Percentiles rank a stretch among this genome's conserved stretches.
Conservation (phyloP, 2,113 vertebrate genomes). For the Dicrurus megarhynchus region DNA sequence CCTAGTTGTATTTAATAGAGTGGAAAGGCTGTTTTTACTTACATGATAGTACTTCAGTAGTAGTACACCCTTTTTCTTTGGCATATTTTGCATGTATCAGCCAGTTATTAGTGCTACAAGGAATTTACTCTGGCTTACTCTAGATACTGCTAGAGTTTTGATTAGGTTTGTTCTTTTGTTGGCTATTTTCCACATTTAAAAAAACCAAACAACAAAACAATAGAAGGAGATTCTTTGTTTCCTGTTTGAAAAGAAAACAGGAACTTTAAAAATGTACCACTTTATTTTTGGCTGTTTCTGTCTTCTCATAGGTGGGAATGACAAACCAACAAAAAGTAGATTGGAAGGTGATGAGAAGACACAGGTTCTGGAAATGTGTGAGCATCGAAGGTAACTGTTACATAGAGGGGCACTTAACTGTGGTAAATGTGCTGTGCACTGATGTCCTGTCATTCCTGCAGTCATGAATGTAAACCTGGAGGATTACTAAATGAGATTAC, state of each 20-base stretch:
- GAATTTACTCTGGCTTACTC: neutral
- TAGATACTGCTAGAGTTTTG: neutral
- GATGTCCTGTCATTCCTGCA: neutral
- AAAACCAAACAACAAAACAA: neutral
- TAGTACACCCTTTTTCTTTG: neutral
- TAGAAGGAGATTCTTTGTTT: neutral
- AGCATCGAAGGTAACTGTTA: conserved; percentile 64
- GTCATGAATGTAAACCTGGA: neutral
- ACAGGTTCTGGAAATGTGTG: conserved; percentile 51
- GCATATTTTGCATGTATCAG: neutral
- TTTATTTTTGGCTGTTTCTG: neutral
- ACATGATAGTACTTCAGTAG: neutral
- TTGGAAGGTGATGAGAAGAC: conserved; percentile 15
- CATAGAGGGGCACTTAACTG: neutral
- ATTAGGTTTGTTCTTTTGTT: neutral
- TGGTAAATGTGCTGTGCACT: neutral
- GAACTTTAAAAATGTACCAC: neutral
- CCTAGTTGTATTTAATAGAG: neutral
- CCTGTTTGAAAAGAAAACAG: neutral
- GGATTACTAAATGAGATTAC: neutral
- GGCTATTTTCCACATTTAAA: neutral
- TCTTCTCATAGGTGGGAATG: conserved; percentile 41
- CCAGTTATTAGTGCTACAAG: neutral
- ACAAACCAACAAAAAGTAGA: neutral
- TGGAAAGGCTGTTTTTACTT: neutral